A percentile compares a stretch with the other conserved stretches of the same genome.
Conservation (phyloP, 2,113 vertebrate genomes). For the Daubentonia madagascariensis region DNA sequence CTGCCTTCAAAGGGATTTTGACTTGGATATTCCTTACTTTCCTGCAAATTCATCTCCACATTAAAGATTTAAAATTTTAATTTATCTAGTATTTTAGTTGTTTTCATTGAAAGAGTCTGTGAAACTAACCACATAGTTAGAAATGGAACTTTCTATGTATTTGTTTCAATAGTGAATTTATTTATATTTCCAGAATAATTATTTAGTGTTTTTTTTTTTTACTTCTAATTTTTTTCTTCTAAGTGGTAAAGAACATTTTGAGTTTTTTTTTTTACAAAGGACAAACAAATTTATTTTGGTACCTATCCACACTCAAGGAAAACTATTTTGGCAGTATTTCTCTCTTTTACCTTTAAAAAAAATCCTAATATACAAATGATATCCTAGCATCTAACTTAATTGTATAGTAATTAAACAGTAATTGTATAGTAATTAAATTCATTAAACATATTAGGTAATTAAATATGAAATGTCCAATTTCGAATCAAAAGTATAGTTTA, state of each 20-base stretch:
- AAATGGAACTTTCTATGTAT: neutral
- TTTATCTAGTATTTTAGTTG: neutral
- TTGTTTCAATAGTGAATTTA: neutral
- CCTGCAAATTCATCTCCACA: neutral
- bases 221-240: neutral
- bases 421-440: neutral
- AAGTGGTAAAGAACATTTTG: neutral
- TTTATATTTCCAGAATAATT: neutral
- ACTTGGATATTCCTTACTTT: neutral
- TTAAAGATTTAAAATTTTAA: neutral
- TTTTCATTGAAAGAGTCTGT: neutral
- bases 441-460: neutral
- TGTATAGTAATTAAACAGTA: neutral
- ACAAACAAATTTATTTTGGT: neutral
- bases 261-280: neutral
- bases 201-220: neutral
- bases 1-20: neutral
- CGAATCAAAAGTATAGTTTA: no score
- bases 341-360: neutral
- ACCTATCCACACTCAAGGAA: neutral
- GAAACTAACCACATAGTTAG: neutral
- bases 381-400: neutral
- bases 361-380: neutral
- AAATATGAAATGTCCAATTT: no score
- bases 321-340: neutral